Evolutionary conservation across 2,797 vertebrate genomes (phyloP).

Genomic region (Columba guinea): DNA sequence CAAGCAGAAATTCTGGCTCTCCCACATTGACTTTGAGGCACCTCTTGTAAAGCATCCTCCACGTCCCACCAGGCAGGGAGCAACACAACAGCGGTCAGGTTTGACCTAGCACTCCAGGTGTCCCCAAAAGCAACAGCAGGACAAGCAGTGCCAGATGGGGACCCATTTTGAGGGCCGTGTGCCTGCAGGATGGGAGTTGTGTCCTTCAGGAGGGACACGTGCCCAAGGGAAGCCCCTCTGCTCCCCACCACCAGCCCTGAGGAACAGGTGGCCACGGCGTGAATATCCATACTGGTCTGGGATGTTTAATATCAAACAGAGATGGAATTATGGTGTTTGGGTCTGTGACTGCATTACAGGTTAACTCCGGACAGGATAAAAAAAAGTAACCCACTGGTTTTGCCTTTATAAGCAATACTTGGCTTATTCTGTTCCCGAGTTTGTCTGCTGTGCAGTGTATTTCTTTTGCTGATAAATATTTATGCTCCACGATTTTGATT

Average conservation of each 20-base stretch:
- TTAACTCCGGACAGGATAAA: not conserved
- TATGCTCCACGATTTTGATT: slow-evolving; percentile 59
- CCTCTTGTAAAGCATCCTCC: not conserved
- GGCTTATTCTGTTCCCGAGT: not conserved
- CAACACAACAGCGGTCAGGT: not conserved
- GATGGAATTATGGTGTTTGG: not conserved
- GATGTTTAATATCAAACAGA: not conserved
- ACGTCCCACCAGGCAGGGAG: not conserved
- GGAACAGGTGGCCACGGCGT: fast-evolving
- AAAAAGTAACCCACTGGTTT: not conserved
- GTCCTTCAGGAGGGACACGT: not conserved
- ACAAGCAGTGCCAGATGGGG: not conserved
- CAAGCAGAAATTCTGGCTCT: slow-evolving; percentile 1
- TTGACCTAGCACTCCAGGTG: not conserved
- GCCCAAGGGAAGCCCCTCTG: not conserved
- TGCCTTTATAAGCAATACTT: slow-evolving; percentile 42
- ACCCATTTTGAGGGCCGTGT: not conserved
- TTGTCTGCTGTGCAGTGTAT: slow-evolving; percentile 48
- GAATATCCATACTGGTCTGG: not conserved
- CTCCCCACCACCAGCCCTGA: not conserved
- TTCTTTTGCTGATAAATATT: slow-evolving; percentile 70
- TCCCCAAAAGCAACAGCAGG: not conserved
- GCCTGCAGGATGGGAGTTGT: not conserved
- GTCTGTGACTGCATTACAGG: not conserved
- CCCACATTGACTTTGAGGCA: fast-evolving